Conservation (phyloP, 2,113 vertebrate species). For the Sinocyclocheilus anshuiensis region DNA sequence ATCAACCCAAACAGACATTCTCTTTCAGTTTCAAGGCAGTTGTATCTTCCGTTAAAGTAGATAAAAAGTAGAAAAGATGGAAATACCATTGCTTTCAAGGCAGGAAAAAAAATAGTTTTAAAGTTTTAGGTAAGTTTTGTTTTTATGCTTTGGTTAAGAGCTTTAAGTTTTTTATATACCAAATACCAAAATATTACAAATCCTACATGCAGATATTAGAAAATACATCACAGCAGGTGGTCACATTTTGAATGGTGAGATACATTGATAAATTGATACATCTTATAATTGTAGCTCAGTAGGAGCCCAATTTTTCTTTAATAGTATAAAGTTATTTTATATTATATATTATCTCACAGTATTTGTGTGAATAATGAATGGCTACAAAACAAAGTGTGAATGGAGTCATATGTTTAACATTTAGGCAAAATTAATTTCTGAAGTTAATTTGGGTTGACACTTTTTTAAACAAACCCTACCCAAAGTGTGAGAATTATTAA, state of each 20-base stretch:
- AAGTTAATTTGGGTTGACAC: not conserved
- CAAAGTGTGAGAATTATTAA: not conserved
- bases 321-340: not conserved
- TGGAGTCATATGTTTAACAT: not conserved
- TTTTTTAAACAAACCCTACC: not conserved
- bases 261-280: too few species aligned
- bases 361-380: not conserved
- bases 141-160: not conserved
- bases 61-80: not conserved
- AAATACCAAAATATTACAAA: too few species aligned
- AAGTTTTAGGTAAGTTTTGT: not conserved
- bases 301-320: not conserved
- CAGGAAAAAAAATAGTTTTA: too few species aligned
- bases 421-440: not conserved
- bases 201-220: not conserved
- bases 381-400: not conserved
- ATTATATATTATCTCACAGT: not conserved
- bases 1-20: not conserved
- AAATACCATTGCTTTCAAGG: not conserved
- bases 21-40: not conserved
- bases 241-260: not conserved
- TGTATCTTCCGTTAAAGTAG: not conserved
- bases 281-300: not conserved
- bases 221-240: not conserved
- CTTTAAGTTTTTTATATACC: not conserved